Evolutionary conservation across 2,888 invertebrate genomes (phyloP).

Genomic region (Perithous albicinctus): DNA sequence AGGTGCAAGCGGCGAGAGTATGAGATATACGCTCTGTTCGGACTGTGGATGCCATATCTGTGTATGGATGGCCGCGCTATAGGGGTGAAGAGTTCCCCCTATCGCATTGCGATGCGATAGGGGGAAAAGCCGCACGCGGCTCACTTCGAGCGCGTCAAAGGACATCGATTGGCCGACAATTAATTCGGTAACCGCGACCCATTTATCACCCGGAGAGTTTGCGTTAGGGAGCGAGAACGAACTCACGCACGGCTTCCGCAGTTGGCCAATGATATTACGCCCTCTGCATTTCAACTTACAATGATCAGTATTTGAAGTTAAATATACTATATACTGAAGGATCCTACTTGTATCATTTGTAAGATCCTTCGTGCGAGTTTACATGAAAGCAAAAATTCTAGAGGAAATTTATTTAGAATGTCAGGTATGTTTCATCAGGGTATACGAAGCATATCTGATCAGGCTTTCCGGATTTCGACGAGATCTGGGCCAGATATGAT

Average conservation of each 20-base stretch:
- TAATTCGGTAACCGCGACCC: slow-evolving; percentile 57
- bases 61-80: neutral
- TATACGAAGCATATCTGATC: too few species aligned
- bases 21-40: slow-evolving; percentile 4
- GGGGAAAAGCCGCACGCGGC: neutral
- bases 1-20: neutral
- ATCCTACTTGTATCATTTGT: slow-evolving; percentile 5
- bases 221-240: neutral
- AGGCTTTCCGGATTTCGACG: too few species aligned
- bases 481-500: too few species aligned
- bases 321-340: slow-evolving; percentile 11
- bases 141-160: slow-evolving; percentile 58
- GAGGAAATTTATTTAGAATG: too few species aligned
- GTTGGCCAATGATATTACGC: slow-evolving; percentile 14
- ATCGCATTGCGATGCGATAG: neutral
- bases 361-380: neutral
- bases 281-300: slow-evolving; percentile 38
- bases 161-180: slow-evolving; percentile 55
- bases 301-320: slow-evolving; percentile 39
- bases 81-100: neutral
- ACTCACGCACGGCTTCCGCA: neutral
- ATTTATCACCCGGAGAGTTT: slow-evolving; percentile 36
- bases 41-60: neutral
- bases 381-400: neutral
- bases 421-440: too few species aligned